Base-by-base conservation (phyloP, 2,888 invertebrate species). In the Fragum sueziense region DNA sequence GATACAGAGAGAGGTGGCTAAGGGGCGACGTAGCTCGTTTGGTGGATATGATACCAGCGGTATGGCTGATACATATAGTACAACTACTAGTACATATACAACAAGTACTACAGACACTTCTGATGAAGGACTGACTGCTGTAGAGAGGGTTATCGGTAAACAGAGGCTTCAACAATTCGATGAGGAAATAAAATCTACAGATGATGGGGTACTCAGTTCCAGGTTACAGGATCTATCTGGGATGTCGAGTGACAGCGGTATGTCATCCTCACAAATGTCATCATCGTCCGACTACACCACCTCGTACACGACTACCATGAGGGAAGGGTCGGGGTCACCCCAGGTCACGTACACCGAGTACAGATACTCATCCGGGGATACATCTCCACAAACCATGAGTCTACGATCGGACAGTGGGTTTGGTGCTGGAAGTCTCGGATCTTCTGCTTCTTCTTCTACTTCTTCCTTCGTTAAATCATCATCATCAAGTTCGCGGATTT, bases 131-230 rank as follows among this genome's bases (percentile, higher is more conserved):
- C 27, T 9, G 7, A 72, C 80, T 37, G 84, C 84, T 9, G 33
- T 84, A 25, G 84, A 79, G 70, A 76, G 84, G 69, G 77, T 84
- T 9, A 31, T 84, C 11, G 84, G 84, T 34, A n/a, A 69, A 27
- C 70, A 78, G 7, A 51, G 59, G 31, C 71, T 65, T 54, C 52
- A 74, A 41, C 37, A 57, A 22, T 34, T 76, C 22, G 22, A 47
- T 68, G 33, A 67, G 29, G 20, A 25, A 25, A 41, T 47, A 7
- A 29, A 6, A 6, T 9, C 33, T 4, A n/a, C 57, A 22, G 57
- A 11, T 37, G 22, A 33, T 37, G 22, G n/a, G 47, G 4, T n/a
- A 14, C 47, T 3, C n/a, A 54, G 67, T 47, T 52, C 71, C 22
- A 76, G 76, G 37, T 31, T 76, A 3, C 80, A 84, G n/a, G 54